A percentile compares a stretch with the other conserved stretches of the same genome.
phyloP scores from a whole-genome alignment of 2,797 vertebrate genomes.

The Sebastes trivittatus region DNA sequence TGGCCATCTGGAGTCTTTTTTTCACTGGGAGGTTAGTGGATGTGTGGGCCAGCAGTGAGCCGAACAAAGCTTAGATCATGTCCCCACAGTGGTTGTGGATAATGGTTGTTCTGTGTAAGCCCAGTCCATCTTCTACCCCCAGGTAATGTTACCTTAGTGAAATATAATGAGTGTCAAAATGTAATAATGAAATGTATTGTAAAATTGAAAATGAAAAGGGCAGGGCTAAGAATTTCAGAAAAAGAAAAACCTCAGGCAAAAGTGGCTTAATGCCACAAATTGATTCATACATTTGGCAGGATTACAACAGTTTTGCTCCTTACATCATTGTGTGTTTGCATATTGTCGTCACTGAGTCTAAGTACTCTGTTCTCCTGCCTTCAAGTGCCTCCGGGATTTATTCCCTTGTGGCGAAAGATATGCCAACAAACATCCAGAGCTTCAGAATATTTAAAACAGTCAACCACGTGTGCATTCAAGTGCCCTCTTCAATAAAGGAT shows the following conservation, averaged over 20 bases:
- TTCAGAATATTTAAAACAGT: background rate
- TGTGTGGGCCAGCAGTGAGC: constrained; percentile 41
- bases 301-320: background rate
- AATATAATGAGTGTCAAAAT: constrained; percentile 16
- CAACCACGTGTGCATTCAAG: background rate
- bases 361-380: constrained; percentile 20
- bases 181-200: constrained; percentile 48
- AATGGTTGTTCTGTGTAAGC: background rate
- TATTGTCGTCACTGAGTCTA: background rate
- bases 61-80: constrained; percentile 37
- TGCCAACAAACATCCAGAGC: background rate
- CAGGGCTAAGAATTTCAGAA: background rate
- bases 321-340: constrained; percentile 1
- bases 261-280: background rate
- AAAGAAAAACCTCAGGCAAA: background rate
- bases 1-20: constrained; percentile 60
- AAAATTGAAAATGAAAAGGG: constrained; percentile 32
- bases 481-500: background rate
- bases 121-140: background rate
- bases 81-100: constrained; percentile 14
- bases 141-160: constrained; percentile 21
- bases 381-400: constrained; percentile 21
- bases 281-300: constrained; percentile 44
- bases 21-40: constrained; percentile 25
- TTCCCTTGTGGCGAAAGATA: background rate